Evolutionary conservation across 2,888 invertebrate genomes (phyloP).

Genomic region (Candidula unifasciata): DNA sequence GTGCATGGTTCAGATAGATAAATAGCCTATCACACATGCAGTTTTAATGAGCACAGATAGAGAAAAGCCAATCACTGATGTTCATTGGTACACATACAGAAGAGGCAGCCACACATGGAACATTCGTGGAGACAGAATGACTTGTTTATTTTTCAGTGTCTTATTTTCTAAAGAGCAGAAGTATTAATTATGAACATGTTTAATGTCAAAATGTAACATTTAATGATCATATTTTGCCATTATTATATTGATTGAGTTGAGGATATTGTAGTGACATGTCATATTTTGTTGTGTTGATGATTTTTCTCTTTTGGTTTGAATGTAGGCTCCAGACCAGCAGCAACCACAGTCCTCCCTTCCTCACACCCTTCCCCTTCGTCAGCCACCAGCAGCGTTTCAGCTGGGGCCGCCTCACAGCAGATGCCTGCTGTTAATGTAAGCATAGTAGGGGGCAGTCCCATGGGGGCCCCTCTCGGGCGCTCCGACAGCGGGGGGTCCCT

Average conservation of each 20-base stretch:
- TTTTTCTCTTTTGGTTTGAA: slow-evolving; percentile 22
- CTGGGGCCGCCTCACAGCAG: slow-evolving; percentile 19
- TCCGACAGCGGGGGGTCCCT: slow-evolving; percentile 42
- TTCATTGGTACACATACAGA: too few species aligned
- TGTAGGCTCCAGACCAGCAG: slow-evolving; percentile 35
- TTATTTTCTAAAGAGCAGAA: too few species aligned
- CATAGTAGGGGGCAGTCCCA: slow-evolving; percentile 28
- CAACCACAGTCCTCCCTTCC: slow-evolving; percentile 32
- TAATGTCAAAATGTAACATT: too few species aligned
- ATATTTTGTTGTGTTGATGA: neutral
- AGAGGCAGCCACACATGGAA: too few species aligned
- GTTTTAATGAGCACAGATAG: too few species aligned
- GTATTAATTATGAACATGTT: too few species aligned
- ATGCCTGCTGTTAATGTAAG: slow-evolving; percentile 20
- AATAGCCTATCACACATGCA: too few species aligned
- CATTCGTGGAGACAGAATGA: too few species aligned
- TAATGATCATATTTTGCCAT: too few species aligned
- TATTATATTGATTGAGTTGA: neutral
- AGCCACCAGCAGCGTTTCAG: neutral
- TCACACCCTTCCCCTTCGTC: slow-evolving; percentile 38
- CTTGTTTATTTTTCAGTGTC: too few species aligned
- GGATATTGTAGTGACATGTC: neutral
- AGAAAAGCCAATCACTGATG: too few species aligned
- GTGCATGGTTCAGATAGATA: too few species aligned
- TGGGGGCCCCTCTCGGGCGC: slow-evolving; percentile 28